These are phyloP conservation scores for Yponomeuta evonymella DNA, from an alignment of 2,888 invertebrate species.

Conservation along the genomic window DNA sequence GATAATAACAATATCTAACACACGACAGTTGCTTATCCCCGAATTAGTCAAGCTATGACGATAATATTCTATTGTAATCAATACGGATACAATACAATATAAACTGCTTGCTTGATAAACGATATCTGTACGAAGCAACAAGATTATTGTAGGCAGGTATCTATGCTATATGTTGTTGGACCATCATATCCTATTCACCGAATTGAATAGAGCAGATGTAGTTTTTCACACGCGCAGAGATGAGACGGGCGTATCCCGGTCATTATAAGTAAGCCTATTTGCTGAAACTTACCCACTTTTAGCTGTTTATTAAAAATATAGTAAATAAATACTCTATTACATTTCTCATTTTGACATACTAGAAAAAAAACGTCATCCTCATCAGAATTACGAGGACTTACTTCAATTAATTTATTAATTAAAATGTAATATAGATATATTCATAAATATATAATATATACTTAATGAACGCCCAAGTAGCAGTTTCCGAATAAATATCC, in stretches of 20 bases:
- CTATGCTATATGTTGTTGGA: constrained; percentile 4
- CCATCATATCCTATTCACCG: constrained; percentile 16
- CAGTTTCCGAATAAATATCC: too few relatives aligned
- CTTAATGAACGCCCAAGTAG: too few relatives aligned
- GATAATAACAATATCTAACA: too few relatives aligned
- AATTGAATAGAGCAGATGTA: constrained; percentile 19
- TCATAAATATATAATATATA: too few relatives aligned
- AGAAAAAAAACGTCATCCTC: too few relatives aligned
- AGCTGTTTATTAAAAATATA: too few relatives aligned
- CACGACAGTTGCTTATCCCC: not conserved
- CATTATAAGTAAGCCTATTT: not conserved
- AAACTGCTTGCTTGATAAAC: not conserved
- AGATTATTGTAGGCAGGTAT: not conserved
- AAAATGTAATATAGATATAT: too few relatives aligned
- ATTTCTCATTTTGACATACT: too few relatives aligned
- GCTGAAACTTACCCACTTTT: not conserved
- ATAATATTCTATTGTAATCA: not conserved
- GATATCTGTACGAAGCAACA: not conserved
- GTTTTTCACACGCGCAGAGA: constrained; percentile 35
- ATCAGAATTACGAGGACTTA: too few relatives aligned
- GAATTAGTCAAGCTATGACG: not conserved
- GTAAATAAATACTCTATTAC: too few relatives aligned
- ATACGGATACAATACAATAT: not conserved
- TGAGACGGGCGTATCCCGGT: constrained; percentile 16
- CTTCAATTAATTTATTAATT: too few relatives aligned